Evolutionary conservation across 2,797 vertebrate species (phyloP), one percentile per base, ranked within the genome.

Genomic region (Dipus sagitta): DNA sequence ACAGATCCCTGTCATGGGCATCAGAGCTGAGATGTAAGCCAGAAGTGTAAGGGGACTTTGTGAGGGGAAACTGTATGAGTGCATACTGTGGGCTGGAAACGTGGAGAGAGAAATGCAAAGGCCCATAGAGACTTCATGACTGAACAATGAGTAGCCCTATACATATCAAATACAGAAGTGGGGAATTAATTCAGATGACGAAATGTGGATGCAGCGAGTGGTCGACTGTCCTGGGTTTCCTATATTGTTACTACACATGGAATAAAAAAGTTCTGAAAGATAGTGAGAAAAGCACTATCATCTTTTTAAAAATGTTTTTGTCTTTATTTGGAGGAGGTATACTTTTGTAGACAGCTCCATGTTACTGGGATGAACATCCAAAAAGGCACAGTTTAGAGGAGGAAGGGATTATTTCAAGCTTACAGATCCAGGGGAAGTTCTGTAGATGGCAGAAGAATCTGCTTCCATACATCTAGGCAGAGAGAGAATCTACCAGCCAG

Each of bases 111-210:
- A 8, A 30, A 28, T 42, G 86, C 75, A 58, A 79, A 82, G 67
- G 68, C 4, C 47, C 23, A 6, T 2, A 14, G 2, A 71, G 67
- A 42, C 10, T 4, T 17, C 18, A 3, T n/a, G 23, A 54, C 26
- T 52, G 60, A 81, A 15, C 13, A 2, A 0, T 4, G 38, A 72
- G n/a, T 4, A 79, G 26, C 28, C 34, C 14, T 0, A 34, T 5
- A 32, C 0, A 84, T 38, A 23, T 81, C 52, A 54, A 42, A 28
- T 9, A 32, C 1, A 65, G 64, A 67, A 21, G 6, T 21, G 58
- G 18, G 14, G 26, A 64, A 0, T 5, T 3, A 2, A 0, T 24
- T 47, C 6, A 14, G 71, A 8, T 6, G 64, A 21, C 13, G 21
- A 38, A 47, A 47, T 4, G 38, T 4, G 21, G 28, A 1, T 54